A percentile compares a stretch with the other conserved stretches of the same genome.
Evolutionary conservation across 1,140 invertebrate genomes (phyloP).

Genomic region (Brachionus paranguensis): DNA sequence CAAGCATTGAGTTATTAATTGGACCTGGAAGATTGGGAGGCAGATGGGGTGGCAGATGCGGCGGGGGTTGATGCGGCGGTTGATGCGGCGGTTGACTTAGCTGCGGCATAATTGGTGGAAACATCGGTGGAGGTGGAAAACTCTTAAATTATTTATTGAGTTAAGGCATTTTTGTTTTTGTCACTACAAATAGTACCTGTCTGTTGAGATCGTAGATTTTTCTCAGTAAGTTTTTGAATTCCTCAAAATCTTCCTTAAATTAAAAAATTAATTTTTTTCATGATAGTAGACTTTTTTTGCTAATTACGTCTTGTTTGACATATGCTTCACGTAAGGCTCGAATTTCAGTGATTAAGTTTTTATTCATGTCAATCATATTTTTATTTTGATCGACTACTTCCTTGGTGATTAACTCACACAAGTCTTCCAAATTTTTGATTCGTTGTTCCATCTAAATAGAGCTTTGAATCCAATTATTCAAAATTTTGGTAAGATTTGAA

Average conservation of each 20-base stretch:
- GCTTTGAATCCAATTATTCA: neutral
- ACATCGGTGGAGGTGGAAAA: neutral
- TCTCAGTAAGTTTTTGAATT: constrained; percentile 16
- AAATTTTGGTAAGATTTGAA: neutral
- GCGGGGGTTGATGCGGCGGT: neutral
- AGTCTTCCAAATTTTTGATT: constrained; percentile 23
- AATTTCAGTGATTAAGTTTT: constrained; percentile 33
- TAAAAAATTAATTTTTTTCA: neutral
- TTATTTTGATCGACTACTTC: constrained; percentile 34
- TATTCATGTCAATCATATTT: constrained; percentile 34
- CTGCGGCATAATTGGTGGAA: neutral
- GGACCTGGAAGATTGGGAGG: neutral
- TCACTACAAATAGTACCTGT: neutral
- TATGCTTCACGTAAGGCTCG: constrained; percentile 3
- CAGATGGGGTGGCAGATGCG: neutral
- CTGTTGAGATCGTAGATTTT: constrained; percentile 37
- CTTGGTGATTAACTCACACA: constrained; percentile 27
- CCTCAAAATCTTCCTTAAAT: constrained; percentile 31
- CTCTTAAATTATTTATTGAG: neutral
- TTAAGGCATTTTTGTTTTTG: too few species aligned
- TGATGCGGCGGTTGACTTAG: neutral
- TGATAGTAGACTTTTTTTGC: neutral
- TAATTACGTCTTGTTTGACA: constrained; percentile 20
- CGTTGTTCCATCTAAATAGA: constrained; percentile 22
- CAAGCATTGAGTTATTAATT: neutral